phyloP scores from a whole-genome alignment of 1,140 invertebrate species.

The Drosophila guanche region DNA sequence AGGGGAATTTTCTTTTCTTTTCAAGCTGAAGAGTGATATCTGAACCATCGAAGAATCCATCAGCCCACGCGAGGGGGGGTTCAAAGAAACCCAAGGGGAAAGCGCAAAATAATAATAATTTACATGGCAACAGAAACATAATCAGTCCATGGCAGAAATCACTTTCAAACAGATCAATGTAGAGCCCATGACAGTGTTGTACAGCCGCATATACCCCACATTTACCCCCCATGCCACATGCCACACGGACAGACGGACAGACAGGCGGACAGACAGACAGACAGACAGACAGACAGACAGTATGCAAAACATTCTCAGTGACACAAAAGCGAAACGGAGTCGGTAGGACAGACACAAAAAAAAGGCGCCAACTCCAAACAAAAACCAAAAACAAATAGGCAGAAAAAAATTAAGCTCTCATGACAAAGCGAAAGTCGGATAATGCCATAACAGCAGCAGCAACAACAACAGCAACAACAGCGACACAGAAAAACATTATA shows the following conservation, averaged over 20 bases:
- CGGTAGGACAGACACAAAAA: neutral
- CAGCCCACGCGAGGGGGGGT: no score
- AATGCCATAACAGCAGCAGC: conserved; percentile 51
- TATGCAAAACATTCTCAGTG: conserved; percentile 40
- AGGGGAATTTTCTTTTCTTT: neutral
- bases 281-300: neutral
- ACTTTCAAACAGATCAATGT: no score
- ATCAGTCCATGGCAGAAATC: no score
- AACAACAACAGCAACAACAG: conserved; percentile 13
- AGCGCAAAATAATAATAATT: no score
- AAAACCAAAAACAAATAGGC: conserved; percentile 3
- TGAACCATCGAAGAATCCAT: no score
- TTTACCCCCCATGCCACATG: no score
- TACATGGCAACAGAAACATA: no score
- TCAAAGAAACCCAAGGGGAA: no score
- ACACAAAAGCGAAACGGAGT: conserved; percentile 32
- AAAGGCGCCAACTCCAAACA: neutral
- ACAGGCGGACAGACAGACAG: neutral
- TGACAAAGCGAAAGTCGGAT: conserved; percentile 72
- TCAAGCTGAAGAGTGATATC: no score
- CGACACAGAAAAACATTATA: conserved; percentile 40
- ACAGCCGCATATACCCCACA: no score
- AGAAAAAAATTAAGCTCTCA: conserved; percentile 52
- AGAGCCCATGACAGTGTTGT: no score
- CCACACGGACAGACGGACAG: no score